Evolutionary conservation across 2,113 vertebrate genomes (phyloP).

Genomic region (Labeo rohita): DNA sequence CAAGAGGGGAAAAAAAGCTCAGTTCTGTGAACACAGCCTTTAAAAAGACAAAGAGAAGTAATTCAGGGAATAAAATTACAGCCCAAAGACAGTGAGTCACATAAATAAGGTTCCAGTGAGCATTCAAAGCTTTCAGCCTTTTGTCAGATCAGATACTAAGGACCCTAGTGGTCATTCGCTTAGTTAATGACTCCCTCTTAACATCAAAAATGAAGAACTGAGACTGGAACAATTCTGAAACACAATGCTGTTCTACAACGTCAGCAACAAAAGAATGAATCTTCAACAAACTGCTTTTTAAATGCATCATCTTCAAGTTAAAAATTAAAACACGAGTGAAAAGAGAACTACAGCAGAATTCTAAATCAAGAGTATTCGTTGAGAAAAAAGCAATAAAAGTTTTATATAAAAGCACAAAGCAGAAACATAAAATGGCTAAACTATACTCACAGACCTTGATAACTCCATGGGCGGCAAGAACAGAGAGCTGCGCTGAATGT

Average conservation of each 20-base stretch:
- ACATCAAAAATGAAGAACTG: not conserved
- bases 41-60: constrained; percentile 31
- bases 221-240: not conserved
- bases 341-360: not conserved
- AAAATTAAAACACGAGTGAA: not conserved
- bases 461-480: constrained; percentile 32
- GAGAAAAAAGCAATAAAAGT: not conserved
- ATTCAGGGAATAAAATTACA: constrained; percentile 13
- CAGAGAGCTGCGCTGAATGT: constrained; percentile 13
- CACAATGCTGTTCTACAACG: constrained; percentile 8
- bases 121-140: constrained; percentile 31
- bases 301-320: not conserved
- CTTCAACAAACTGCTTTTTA: not conserved
- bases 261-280: not conserved
- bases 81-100: not conserved
- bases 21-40: constrained; percentile 5
- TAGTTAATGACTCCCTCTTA: constrained; percentile 23
- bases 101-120: constrained; percentile 10
- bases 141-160: constrained; percentile 35
- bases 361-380: not conserved
- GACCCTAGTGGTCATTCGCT: constrained; percentile 19
- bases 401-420: not conserved
- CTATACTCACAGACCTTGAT: constrained; percentile 49
- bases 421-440: no score
- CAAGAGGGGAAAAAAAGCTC: constrained; percentile 1